Base-by-base conservation (phyloP, 1,140 invertebrate genomes). In the Drosophila saltans region DNA sequence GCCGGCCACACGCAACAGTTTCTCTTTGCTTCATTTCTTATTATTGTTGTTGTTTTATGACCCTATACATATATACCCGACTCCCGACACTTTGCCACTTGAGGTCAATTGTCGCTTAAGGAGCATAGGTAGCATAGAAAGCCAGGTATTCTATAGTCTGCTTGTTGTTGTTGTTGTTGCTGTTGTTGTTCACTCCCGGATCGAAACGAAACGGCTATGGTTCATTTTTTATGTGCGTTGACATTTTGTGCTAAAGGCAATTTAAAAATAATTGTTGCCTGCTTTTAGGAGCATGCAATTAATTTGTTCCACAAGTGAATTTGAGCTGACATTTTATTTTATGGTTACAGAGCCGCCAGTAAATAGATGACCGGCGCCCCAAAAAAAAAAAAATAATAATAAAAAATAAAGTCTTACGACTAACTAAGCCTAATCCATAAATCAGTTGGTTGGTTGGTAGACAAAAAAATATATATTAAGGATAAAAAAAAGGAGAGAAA, bases 61-160 rank as follows among this genome's bases (percentile, higher is more conserved):
- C 33, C 56, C 11, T 30, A 16, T 16, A n/a, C n/a, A 16, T 16
- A 16, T 16, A 16, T 16, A 16, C 16, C 16, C 16, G 16, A 16
- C 16, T 16, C 16, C 16, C 16, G 16, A 16, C 16, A 16, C 11
- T 21, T 45, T 16, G n/a, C 10, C 33, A 57, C 56, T 39, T 39
- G 63, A 48, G 82, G 72, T 88, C 82, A 88, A 80, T 57, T 77
- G 72, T 72, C 67, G 64, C 69, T 64, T 76, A 63, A 75, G 66
- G 24, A 52, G 45, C 45, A 52, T 52, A 43, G 41, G 41, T 43
- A 43, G n/a, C 41, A 16, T 16, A 16, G 16, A 16, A 16, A 43
- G 11, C n/a, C 41, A 43, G 41, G 41, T 43, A 2, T 30, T 26
- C 6, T 40, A 40, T 43, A 5, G 40, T 16, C 16, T 16, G 16